Conservation (phyloP, 2,888 invertebrate genomes). For the Blomia tropicalis region DNA sequence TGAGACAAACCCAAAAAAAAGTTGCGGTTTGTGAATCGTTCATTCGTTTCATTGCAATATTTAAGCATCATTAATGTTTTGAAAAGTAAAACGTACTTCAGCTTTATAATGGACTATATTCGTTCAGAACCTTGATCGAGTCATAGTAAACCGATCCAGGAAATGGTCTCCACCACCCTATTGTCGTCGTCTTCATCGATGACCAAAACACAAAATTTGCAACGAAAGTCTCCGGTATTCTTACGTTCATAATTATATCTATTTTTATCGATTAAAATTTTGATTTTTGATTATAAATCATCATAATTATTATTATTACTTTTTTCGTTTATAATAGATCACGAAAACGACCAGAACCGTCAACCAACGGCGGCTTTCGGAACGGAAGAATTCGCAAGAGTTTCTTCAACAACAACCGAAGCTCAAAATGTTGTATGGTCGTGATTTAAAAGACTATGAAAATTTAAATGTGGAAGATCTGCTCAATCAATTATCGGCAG, state of each 20-base stretch:
- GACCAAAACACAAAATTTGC: too few relatives aligned
- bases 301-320: too few relatives aligned
- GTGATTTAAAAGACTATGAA: constrained; percentile 74
- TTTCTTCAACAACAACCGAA: constrained; percentile 16
- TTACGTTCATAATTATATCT: neutral
- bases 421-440: constrained; percentile 50
- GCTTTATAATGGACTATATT: too few relatives aligned
- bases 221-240: neutral
- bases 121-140: too few relatives aligned
- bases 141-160: too few relatives aligned
- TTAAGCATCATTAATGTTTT: too few relatives aligned
- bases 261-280: neutral
- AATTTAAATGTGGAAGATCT: constrained; percentile 91
- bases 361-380: constrained; percentile 19
- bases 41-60: too few relatives aligned
- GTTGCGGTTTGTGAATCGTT: too few relatives aligned
- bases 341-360: constrained; percentile 25
- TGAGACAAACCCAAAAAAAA: too few relatives aligned
- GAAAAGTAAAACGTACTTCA: too few relatives aligned
- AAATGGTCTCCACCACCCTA: constrained; percentile 5
- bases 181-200: constrained; percentile 2
- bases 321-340: constrained; percentile 15
- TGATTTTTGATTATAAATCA: too few relatives aligned
- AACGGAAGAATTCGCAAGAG: constrained; percentile 20
- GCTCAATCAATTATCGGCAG: constrained; percentile 73